Percentiles rank a stretch among this genome's conserved stretches.
phyloP scores from a whole-genome alignment of 1,140 invertebrate species.

The Zaprionus inermis region DNA sequence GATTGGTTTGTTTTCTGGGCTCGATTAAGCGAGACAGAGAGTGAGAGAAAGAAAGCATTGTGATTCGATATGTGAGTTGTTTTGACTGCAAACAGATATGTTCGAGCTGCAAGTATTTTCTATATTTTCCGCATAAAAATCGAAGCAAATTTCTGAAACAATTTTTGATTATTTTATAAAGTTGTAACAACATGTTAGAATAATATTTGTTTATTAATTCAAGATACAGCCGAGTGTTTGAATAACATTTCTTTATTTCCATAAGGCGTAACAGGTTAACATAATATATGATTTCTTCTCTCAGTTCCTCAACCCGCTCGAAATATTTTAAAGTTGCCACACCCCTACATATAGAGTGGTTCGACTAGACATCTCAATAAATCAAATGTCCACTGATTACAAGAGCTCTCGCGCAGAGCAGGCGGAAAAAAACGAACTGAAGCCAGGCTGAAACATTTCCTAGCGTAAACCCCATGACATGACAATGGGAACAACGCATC shows the following conservation, averaged over 20 bases:
- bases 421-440: constrained; percentile 1
- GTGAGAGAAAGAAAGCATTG: constrained; percentile 40
- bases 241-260: no score
- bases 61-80: constrained; percentile 57
- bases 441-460: constrained; percentile 31
- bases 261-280: no score
- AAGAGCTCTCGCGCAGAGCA: constrained; percentile 5
- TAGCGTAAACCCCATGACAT: constrained; percentile 25
- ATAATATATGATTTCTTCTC: no score
- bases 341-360: background rate
- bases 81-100: constrained; percentile 29
- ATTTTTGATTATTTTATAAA: no score
- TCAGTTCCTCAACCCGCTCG: no score
- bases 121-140: no score
- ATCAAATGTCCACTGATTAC: constrained; percentile 55
- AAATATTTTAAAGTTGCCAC: no score
- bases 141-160: no score
- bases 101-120: background rate
- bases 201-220: no score
- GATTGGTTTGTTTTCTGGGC: constrained; percentile 54
- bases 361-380: constrained; percentile 64
- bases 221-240: no score
- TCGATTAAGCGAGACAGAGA: constrained; percentile 48
- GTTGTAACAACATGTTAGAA: no score
- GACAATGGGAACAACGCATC: constrained; percentile 30